These are phyloP conservation scores for Diphyllodes magnificus DNA, from an alignment of 2,113 vertebrate species.

Conservation along the genomic window DNA sequence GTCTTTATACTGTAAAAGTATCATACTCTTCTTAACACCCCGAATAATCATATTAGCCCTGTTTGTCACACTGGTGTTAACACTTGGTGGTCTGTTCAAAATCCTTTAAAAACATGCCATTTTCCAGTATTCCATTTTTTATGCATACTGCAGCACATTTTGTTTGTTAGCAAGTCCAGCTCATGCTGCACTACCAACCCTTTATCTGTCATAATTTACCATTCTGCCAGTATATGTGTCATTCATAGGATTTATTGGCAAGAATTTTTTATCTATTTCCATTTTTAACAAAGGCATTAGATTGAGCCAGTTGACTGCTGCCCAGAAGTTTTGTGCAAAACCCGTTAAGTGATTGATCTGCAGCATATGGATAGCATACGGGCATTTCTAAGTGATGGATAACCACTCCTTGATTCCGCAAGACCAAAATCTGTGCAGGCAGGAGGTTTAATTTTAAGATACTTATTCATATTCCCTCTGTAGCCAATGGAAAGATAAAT, in stretches of 20 bases:
- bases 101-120: neutral
- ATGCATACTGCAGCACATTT: neutral
- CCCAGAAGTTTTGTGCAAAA: neutral
- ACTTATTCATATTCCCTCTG: neutral
- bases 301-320: neutral
- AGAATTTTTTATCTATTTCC: neutral
- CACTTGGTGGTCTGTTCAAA: neutral
- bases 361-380: neutral
- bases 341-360: neutral
- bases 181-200: neutral
- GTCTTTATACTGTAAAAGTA: neutral
- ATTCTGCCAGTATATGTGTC: neutral
- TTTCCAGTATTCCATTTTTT: neutral
- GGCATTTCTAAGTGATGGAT: neutral
- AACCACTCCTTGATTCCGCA: neutral
- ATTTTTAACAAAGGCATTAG: neutral
- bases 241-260: neutral
- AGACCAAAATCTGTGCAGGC: neutral
- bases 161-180: neutral
- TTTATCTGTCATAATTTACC: neutral
- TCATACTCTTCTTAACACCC: neutral
- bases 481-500: neutral
- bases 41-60: neutral
- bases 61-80: neutral
- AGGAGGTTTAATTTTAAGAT: neutral